These are phyloP conservation scores for Neoniphon sammara DNA, from an alignment of 2,797 vertebrate species.

Conservation along the genomic window DNA sequence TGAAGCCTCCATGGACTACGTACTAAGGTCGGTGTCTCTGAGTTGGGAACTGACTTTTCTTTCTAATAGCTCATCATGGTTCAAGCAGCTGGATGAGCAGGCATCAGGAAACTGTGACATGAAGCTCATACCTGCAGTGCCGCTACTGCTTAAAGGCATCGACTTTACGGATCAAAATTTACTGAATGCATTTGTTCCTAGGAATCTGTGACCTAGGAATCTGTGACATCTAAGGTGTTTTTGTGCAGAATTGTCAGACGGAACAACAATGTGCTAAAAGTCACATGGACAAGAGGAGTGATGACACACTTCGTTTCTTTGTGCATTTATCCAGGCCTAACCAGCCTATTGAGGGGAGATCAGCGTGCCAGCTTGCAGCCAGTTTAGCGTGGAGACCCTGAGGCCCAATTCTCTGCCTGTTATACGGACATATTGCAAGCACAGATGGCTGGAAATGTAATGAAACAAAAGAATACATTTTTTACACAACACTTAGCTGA, in stretches of 20 bases:
- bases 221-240: too few relatives aligned
- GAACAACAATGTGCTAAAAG: neutral
- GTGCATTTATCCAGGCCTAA: neutral
- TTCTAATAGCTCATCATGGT: slow-evolving; percentile 30
- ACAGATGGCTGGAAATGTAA: slow-evolving; percentile 59
- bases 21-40: slow-evolving; percentile 54
- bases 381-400: slow-evolving; percentile 28
- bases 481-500: neutral
- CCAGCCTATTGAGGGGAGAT: slow-evolving; percentile 10
- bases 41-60: slow-evolving; percentile 25
- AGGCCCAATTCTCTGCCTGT: slow-evolving; percentile 43
- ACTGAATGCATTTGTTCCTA: neutral
- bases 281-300: neutral
- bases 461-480: slow-evolving; percentile 45
- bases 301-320: slow-evolving; percentile 12
- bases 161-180: neutral
- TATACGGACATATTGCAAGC: slow-evolving; percentile 39
- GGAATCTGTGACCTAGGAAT: neutral
- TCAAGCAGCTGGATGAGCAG: slow-evolving; percentile 19
- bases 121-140: neutral
- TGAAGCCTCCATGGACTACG: slow-evolving; percentile 61
- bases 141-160: too few relatives aligned
- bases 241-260: neutral
- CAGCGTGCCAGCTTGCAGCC: slow-evolving; percentile 32
- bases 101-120: neutral